Base-by-base conservation (phyloP, 2,113 vertebrate species). In the Hyaena hyaena region DNA sequence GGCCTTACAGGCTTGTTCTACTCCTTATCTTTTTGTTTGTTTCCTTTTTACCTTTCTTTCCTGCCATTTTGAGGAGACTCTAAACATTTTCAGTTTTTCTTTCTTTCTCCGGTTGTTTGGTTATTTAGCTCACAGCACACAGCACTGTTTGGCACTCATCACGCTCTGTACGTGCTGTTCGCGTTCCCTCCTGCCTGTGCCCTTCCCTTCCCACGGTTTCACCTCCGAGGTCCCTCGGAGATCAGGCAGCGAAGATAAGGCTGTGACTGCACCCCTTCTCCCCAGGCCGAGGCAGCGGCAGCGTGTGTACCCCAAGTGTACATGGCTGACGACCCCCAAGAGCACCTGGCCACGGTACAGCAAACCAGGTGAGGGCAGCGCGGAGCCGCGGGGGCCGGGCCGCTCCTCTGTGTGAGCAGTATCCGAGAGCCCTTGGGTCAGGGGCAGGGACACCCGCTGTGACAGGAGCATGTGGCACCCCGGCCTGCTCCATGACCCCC, bases 341-440 rank as follows among this genome's bases (percentile, higher is more conserved):
- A 99, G 99, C 93, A 99, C 99, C 7, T 99, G 99, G 99, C 99
- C 99, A 39, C 99, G 99, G 79, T 99, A 99, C 95, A 99, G 99
- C 98, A 99, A 99, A 91, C 99, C 99, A 99, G 99, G 99, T 99
- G 97, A 98, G 98, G 35, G 28, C 58, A 8, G 58, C 8, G 17
- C 21, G 7, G 17, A 21, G 58, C 58, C 58, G 21, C 24, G 7
- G 17, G 66, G 31, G 16, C 55, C 14, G 0, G 48, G 48, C 39
- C 39, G 39, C 3, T 39, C 39, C 39, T 39, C 39, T 39, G 39
- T 39, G 39, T 39, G 39, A 39, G 35, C 35, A 35, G 35, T 35
- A 9, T 26, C 12, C 2, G 2, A 17, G n/a, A 2, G 1, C 12
- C 66, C 1, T 4, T 17, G 26, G 19, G 0, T 45, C 65, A 14